Evolutionary conservation across 2,797 vertebrate genomes (phyloP).

Genomic region (Aselliscus stoliczkanus): DNA sequence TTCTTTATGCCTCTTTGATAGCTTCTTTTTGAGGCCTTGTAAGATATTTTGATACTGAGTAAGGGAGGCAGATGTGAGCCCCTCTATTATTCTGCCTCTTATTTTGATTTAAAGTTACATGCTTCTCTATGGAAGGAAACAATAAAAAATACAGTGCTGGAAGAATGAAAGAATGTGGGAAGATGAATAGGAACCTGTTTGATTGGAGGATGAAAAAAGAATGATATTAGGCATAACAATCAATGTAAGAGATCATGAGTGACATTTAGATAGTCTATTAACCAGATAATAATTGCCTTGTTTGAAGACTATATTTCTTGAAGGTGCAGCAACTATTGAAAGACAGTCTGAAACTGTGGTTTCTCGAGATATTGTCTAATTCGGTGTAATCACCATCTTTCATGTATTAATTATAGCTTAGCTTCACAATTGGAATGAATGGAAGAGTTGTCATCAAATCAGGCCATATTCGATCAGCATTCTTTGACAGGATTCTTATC

Average conservation of each 20-base stretch:
- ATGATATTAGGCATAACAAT: constrained; percentile 32
- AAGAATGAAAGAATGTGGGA: constrained; percentile 31
- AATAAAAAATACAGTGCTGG: constrained; percentile 34
- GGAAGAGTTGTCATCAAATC: constrained; percentile 79
- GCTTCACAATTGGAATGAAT: constrained; percentile 77
- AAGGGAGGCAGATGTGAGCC: constrained; percentile 61
- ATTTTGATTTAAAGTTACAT: constrained; percentile 72
- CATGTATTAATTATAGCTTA: constrained; percentile 82
- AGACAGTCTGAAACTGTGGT: constrained; percentile 66
- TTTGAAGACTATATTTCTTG: constrained; percentile 68
- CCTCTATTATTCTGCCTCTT: constrained; percentile 67
- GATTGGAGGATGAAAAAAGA: constrained; percentile 37
- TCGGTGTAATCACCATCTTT: constrained; percentile 78
- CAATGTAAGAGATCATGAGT: constrained; percentile 58
- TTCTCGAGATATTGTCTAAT: constrained; percentile 77
- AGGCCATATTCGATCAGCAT: constrained; percentile 79
- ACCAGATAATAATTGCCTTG: constrained; percentile 60
- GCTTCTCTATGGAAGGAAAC: constrained; percentile 54
- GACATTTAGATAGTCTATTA: constrained; percentile 68
- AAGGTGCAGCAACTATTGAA: constrained; percentile 66
- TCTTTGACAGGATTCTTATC: constrained; percentile 71
- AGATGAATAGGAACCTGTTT: constrained; percentile 39
- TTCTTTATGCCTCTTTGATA: constrained; percentile 69
- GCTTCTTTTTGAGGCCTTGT: constrained; percentile 62
- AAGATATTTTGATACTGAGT: constrained; percentile 69